Conservation (phyloP, 2,888 invertebrate species). For the Eilema caniola region DNA sequence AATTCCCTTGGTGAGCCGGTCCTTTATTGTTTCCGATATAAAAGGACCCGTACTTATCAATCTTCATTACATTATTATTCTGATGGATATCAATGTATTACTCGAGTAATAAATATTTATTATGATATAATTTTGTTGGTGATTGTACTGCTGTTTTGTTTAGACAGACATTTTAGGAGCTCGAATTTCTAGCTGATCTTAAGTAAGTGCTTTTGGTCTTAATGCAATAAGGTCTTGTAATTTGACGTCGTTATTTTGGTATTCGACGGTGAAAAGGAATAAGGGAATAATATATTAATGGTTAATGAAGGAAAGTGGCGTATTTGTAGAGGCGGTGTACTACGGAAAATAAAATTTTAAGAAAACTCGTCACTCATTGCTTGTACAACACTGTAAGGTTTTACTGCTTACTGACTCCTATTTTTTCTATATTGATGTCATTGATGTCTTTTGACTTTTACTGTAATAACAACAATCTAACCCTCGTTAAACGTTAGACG, state of each 20-base stretch:
- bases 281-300: too few species aligned
- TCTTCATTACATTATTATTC: constrained; percentile 50
- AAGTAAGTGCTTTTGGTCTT: constrained; percentile 8
- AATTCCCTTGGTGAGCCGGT: constrained; percentile 22
- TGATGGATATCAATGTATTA: constrained; percentile 48
- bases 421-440: too few species aligned
- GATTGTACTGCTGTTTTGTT: constrained; percentile 9
- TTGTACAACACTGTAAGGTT: too few species aligned
- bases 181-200: neutral
- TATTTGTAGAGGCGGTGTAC: too few species aligned
- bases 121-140: constrained; percentile 34
- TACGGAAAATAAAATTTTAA: too few species aligned
- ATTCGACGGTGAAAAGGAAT: neutral
- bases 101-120: constrained; percentile 38
- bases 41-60: constrained; percentile 39
- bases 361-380: too few species aligned
- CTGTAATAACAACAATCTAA: too few species aligned
- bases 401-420: too few species aligned
- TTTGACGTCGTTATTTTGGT: constrained; percentile 3
- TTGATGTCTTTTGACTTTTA: too few species aligned
- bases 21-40: constrained; percentile 46
- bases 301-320: neutral
- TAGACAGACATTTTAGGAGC: constrained; percentile 13
- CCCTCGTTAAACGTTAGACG: too few species aligned
- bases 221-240: neutral